These are phyloP conservation scores for Carpatolechia fugitivella DNA, from an alignment of 2,888 invertebrate species.

Conservation along the genomic window DNA sequence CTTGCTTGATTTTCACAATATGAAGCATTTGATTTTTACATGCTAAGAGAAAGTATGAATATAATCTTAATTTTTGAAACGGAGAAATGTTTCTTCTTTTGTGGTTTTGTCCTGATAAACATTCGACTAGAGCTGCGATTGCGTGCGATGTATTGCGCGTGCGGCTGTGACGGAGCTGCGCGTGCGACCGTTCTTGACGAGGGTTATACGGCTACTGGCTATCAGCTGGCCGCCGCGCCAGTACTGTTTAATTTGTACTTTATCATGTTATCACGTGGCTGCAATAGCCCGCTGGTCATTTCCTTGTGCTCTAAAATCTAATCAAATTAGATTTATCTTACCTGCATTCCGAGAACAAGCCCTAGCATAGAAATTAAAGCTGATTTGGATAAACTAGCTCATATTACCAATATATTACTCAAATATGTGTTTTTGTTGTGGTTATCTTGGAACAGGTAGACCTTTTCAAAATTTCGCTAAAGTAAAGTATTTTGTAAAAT, in stretches of 20 bases:
- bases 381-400: too few relatives aligned
- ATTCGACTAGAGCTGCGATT: slow-evolving; percentile 11
- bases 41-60: slow-evolving; percentile 24
- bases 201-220: slow-evolving; percentile 57
- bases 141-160: slow-evolving; percentile 31
- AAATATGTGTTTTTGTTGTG: too few relatives aligned
- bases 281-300: slow-evolving; percentile 34
- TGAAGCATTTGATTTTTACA: slow-evolving; percentile 56
- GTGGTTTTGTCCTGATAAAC: slow-evolving; percentile 16
- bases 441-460: too few relatives aligned
- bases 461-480: too few relatives aligned
- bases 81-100: slow-evolving; percentile 16
- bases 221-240: slow-evolving; percentile 57
- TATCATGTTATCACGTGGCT: slow-evolving; percentile 68
- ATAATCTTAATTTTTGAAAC: slow-evolving; percentile 13
- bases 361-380: too few relatives aligned
- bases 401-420: too few relatives aligned
- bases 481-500: too few relatives aligned
- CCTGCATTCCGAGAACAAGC: background rate
- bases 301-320: slow-evolving; percentile 29
- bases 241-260: slow-evolving; percentile 71
- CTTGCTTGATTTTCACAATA: slow-evolving; percentile 53
- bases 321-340: slow-evolving; percentile 34
- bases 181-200: slow-evolving; percentile 52
- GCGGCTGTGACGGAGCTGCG: slow-evolving; percentile 31